Conservation (phyloP, 1,140 invertebrate genomes). For the Neotoxoptera formosana region DNA sequence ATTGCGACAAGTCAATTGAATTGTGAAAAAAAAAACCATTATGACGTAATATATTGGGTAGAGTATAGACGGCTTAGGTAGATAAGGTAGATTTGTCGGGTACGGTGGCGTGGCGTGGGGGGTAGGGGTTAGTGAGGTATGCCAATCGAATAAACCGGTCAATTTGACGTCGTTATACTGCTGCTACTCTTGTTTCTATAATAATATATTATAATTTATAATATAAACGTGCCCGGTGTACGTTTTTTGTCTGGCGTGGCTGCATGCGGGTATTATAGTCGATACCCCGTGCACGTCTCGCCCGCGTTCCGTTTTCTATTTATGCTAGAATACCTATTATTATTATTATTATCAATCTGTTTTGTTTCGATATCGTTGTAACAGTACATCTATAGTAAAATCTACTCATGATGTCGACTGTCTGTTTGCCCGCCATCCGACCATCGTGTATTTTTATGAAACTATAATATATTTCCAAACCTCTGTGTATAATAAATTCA, state of each 20-base stretch:
- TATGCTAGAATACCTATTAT: neutral
- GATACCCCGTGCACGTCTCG: neutral
- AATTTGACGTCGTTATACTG: neutral
- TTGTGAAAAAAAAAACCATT: neutral
- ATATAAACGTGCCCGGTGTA: neutral
- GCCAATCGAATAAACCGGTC: neutral
- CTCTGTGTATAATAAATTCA: neutral
- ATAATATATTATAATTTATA: neutral
- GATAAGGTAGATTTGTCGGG: neutral
- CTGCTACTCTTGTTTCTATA: neutral
- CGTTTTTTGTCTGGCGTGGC: neutral
- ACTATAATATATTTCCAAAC: neutral
- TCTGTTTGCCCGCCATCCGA: neutral
- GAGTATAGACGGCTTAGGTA: neutral
- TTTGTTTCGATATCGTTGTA: neutral
- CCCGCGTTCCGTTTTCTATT: neutral
- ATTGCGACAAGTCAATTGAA: neutral
- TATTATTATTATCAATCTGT: neutral
- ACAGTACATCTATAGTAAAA: neutral
- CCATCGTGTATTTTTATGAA: neutral
- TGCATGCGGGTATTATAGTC: neutral
- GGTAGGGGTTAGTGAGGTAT: neutral
- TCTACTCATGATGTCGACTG: neutral
- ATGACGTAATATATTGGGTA: neutral
- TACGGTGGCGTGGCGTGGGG: neutral